These are phyloP conservation scores for Tetragnatha versicolor DNA, from an alignment of 1,140 invertebrate genomes.

Conservation along the genomic window DNA sequence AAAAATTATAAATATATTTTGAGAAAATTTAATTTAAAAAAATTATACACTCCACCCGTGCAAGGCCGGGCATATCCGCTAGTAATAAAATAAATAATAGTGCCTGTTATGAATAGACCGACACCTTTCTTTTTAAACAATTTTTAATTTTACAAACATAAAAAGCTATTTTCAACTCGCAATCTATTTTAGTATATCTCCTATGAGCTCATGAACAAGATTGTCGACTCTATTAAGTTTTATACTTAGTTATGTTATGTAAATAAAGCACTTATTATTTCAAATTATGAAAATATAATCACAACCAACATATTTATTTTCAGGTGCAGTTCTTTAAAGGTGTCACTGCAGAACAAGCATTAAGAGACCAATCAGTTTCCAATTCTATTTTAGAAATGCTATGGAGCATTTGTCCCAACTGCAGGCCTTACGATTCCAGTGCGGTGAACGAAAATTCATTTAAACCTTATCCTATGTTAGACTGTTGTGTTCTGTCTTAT, in stretches of 20 bases:
- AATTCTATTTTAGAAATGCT: slow-evolving; percentile 15
- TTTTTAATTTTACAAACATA: background rate
- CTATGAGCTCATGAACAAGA: background rate
- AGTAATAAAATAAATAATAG: too few relatives aligned
- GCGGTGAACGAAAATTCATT: background rate
- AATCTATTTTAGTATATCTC: background rate
- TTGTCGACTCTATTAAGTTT: background rate
- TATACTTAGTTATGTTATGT: background rate
- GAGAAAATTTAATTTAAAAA: too few relatives aligned
- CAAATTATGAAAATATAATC: background rate
- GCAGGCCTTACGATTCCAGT: background rate
- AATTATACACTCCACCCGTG: too few relatives aligned
- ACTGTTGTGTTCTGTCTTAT: slow-evolving; percentile 41
- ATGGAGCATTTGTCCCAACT: slow-evolving; percentile 40
- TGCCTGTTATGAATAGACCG: too few relatives aligned
- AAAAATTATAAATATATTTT: too few relatives aligned
- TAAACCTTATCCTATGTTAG: slow-evolving; percentile 28
- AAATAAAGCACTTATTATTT: background rate
- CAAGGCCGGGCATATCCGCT: too few relatives aligned
- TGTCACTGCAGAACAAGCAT: slow-evolving; percentile 24
- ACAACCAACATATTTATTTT: background rate
- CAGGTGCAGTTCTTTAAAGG: slow-evolving; percentile 42
- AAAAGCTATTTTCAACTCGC: background rate
- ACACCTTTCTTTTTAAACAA: background rate
- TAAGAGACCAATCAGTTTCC: background rate